phyloP scores from a whole-genome alignment of 2,113 vertebrate genomes.

The Callaeas wilsoni region DNA sequence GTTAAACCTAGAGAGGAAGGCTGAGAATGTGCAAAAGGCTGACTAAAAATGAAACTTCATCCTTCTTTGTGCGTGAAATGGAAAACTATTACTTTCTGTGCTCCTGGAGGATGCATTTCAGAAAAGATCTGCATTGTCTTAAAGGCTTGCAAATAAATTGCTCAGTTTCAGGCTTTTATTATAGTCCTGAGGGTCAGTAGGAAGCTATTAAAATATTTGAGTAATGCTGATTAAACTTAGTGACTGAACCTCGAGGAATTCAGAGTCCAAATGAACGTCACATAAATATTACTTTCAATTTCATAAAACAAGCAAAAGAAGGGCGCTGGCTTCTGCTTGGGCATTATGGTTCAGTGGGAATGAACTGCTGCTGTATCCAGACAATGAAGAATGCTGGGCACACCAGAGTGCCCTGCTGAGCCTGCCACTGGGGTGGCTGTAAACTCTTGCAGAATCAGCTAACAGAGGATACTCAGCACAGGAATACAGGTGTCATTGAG shows the following conservation, averaged over 20 bases:
- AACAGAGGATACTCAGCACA: background rate
- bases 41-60: background rate
- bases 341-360: background rate
- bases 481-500: accelerated
- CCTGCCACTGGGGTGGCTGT: background rate
- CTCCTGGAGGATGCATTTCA: background rate
- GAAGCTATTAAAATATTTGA: slow-evolving; percentile 9
- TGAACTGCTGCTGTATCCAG: background rate
- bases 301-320: background rate
- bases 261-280: background rate
- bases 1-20: background rate
- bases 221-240: background rate
- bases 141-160: slow-evolving; percentile 5
- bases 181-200: background rate
- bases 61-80: background rate
- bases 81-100: background rate
- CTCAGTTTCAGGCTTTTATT: background rate
- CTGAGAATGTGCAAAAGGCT: background rate
- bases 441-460: background rate
- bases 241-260: background rate
- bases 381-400: background rate
- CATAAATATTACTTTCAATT: background rate
- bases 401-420: background rate
- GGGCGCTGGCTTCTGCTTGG: background rate
- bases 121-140: background rate